Evolutionary conservation across 2,888 invertebrate species (phyloP).

Genomic region (Serrognathus titanus): DNA sequence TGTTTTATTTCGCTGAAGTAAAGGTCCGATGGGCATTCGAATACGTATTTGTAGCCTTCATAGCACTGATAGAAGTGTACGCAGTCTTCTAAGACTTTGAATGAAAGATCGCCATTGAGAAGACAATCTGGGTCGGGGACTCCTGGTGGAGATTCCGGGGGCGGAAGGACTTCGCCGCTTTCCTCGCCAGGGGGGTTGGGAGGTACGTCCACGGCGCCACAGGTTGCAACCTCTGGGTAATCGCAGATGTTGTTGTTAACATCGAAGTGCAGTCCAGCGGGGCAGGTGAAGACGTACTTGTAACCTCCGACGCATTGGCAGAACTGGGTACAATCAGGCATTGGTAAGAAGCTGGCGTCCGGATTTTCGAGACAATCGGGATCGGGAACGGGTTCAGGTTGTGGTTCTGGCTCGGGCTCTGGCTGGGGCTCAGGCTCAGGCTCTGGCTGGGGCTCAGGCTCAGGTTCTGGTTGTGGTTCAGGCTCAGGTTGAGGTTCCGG

Average conservation of each 20-base stretch:
- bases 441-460: slow-evolving; percentile 43
- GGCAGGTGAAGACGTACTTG: slow-evolving; percentile 3
- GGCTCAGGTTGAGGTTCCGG: slow-evolving; percentile 39
- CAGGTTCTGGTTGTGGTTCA: slow-evolving; percentile 40
- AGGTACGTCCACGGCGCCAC: slow-evolving; percentile 33
- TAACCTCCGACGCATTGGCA: slow-evolving; percentile 11
- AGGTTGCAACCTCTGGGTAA: slow-evolving; percentile 18
- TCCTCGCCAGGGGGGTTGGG: slow-evolving; percentile 17
- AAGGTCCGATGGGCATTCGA: slow-evolving; percentile 7
- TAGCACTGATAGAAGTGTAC: slow-evolving; percentile 5
- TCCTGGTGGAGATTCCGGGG: no score
- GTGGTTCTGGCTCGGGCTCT: slow-evolving; percentile 49
- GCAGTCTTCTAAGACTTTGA: not conserved
- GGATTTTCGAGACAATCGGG: not conserved
- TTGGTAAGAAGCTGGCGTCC: not conserved
- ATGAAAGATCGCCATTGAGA: no score
- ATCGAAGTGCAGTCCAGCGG: slow-evolving; percentile 14
- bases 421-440: slow-evolving; percentile 45
- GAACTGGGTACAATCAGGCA: slow-evolving; percentile 4
- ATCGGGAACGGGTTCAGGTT: slow-evolving; percentile 12
- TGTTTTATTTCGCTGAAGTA: slow-evolving; percentile 10
- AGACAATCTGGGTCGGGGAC: no score
- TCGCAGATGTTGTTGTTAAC: not conserved
- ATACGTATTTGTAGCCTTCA: slow-evolving; percentile 1
- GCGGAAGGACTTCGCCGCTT: no score